Percentiles rank a stretch among this genome's conserved stretches.
Conservation (phyloP, 2,797 vertebrate species). For the Tragopan temminckii region DNA sequence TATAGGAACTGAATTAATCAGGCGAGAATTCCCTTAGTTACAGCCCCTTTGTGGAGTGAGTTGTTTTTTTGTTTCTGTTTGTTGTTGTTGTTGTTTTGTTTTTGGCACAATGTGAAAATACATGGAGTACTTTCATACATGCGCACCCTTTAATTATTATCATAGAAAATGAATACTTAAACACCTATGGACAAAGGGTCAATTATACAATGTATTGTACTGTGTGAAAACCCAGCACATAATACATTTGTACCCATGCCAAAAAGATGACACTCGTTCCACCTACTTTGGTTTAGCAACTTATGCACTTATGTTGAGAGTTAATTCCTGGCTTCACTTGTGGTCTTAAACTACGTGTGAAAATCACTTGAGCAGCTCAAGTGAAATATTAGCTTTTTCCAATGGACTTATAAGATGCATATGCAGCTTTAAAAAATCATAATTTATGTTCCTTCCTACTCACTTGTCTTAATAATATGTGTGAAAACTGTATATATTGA, state of each 20-base stretch:
- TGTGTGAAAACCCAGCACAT: not conserved
- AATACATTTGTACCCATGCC: not conserved
- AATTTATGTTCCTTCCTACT: not conserved
- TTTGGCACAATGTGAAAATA: not conserved
- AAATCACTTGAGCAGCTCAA: not conserved
- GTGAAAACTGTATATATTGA: not conserved
- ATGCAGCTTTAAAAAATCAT: not conserved
- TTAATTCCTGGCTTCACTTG: not conserved
- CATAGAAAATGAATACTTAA: not conserved
- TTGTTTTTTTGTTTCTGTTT: not conserved
- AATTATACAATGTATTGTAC: not conserved
- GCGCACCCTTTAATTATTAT: not conserved
- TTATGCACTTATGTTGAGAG: not conserved
- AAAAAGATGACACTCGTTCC: not conserved
- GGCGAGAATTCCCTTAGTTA: not conserved
- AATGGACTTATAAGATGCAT: rapidly evolving
- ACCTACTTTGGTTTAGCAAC: not conserved
- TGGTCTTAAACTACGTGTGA: not conserved
- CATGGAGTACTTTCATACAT: not conserved
- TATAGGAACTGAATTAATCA: not conserved
- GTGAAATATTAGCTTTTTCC: not conserved
- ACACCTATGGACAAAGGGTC: not conserved
- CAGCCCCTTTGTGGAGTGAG: not conserved
- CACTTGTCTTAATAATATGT: not conserved
- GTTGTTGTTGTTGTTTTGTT: no score